Evolutionary conservation across 2,797 vertebrate genomes (phyloP).

Genomic region (Eremophila alpestris): DNA sequence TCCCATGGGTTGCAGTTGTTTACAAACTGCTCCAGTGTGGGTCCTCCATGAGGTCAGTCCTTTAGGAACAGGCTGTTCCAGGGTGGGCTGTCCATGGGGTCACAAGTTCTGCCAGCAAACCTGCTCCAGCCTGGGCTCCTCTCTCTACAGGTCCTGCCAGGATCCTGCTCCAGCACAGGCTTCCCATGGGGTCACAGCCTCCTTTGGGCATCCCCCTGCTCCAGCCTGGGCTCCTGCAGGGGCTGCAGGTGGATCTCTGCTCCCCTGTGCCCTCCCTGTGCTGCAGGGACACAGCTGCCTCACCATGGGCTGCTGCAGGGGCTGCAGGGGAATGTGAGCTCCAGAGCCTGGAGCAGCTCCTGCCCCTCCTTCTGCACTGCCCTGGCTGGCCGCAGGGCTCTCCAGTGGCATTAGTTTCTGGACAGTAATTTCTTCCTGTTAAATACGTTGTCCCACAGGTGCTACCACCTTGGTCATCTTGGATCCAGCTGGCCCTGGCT

Average conservation of each 20-base stretch:
- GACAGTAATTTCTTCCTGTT: background rate
- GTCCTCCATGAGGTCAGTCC: accelerated
- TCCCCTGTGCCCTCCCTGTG: background rate
- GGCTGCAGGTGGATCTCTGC: background rate
- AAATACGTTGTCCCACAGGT: background rate
- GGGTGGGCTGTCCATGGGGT: accelerated
- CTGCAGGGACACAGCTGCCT: background rate
- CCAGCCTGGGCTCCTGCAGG: background rate
- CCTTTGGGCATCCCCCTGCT: background rate
- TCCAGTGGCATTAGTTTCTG: background rate
- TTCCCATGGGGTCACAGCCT: background rate
- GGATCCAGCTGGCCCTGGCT: background rate
- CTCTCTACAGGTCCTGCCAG: too few species aligned
- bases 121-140: background rate
- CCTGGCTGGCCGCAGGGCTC: background rate
- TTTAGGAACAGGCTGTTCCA: background rate
- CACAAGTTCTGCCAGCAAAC: accelerated
- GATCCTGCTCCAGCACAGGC: background rate
- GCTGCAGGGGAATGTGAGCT: background rate
- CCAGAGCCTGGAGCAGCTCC: background rate
- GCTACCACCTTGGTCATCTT: accelerated
- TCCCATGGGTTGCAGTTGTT: background rate
- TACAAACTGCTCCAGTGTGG: background rate
- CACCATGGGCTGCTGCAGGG: background rate
- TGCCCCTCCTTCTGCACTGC: background rate